Evolutionary conservation across 2,888 invertebrate genomes (phyloP), one percentile per base, ranked within the genome.

Genomic region (Orthosia cruda): DNA sequence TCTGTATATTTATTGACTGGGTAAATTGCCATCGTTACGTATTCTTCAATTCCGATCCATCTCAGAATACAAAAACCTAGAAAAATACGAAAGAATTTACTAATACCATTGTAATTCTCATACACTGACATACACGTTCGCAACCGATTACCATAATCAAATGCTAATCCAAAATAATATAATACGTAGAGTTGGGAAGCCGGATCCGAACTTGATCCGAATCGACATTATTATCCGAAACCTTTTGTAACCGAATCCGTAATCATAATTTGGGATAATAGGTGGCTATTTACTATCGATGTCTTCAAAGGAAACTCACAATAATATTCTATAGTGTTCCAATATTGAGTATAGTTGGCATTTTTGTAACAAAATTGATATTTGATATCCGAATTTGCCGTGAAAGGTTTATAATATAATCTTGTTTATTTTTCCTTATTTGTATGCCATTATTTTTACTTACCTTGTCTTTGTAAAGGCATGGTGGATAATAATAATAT

Each of bases 141-240:
- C 58, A 26, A 73, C 63, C 81, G 81, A 77, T 83, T 81, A 84
- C 77, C 81, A 83, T 84, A 81, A 72, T 67, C 55, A 62, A 77
- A 83, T 81, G 61, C 57, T 74, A 74, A 77, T 77, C 63, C 64
- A 13, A 61, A 66, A 77, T 81, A 84, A 77, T 63, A 65, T 68
- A 76, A 71, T 81, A 73, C 52, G 32, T 77, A 84, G 71, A 52
- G 74, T 72, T 70, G 81, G 59, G 69, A 77, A 81, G 20, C 61
- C 68, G 16, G 77, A 84, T 84, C 62, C 66, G 62, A 73, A 74
- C 20, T 45, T 61, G 76, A 80, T 73, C 65, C 68, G 69, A 81
- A 66, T 32, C n/a, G 59, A 20, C 23, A 68, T 69, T 71, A 80
- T 67, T 67, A 82, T 74, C 55, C 66, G 59, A 70, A 71, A 66